Evolutionary conservation across 2,797 vertebrate genomes (phyloP).

Genomic region (Pelochelys cantorii): DNA sequence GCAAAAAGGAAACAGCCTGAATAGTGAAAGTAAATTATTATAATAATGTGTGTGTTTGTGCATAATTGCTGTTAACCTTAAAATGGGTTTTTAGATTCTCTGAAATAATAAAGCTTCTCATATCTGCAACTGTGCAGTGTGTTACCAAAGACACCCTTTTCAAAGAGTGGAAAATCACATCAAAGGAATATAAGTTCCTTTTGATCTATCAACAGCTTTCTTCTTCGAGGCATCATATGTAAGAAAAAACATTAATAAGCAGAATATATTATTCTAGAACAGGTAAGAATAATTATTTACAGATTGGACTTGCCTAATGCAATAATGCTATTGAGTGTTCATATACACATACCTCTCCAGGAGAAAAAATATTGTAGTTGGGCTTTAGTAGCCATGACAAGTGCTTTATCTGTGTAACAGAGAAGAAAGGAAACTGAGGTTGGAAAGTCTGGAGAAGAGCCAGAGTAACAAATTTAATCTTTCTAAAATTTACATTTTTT

Average conservation of each 20-base stretch:
- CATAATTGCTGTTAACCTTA: background rate
- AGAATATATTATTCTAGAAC: background rate
- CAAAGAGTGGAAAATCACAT: conserved; percentile 25
- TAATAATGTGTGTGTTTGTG: background rate
- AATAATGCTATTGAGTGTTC: background rate
- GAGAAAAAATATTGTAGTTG: background rate
- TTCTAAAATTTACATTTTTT: background rate
- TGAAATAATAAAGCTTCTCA: background rate
- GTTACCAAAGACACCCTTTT: background rate
- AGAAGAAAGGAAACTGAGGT: background rate
- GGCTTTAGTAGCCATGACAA: background rate
- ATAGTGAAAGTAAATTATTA: background rate
- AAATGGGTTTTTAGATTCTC: conserved; percentile 13
- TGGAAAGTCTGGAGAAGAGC: background rate
- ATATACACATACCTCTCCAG: background rate
- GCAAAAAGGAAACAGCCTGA: rapidly evolving
- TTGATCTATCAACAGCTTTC: background rate
- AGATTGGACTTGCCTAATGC: background rate
- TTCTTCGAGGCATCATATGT: background rate
- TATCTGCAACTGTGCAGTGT: background rate
- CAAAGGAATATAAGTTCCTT: conserved; percentile 1
- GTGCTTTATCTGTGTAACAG: rapidly evolving
- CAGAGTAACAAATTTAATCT: background rate
- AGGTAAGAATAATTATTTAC: background rate
- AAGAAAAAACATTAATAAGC: background rate